phyloP scores from a whole-genome alignment of 2,888 invertebrate genomes.

The Sphaeridia pumilis region DNA sequence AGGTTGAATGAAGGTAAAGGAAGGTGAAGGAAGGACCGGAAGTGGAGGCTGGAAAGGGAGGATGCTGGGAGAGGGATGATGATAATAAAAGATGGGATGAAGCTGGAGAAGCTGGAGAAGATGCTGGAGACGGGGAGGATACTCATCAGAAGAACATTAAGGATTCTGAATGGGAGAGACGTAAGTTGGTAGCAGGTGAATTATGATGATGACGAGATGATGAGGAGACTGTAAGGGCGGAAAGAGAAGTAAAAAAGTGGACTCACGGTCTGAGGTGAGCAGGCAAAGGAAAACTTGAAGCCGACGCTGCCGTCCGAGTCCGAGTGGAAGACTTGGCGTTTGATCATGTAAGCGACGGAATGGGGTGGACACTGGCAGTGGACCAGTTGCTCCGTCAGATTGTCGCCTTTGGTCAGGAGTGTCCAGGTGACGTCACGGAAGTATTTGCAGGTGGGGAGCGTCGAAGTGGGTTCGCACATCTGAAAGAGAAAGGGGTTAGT shows the following conservation, averaged over 20 bases:
- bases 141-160: no score
- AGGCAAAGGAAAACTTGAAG: constrained; percentile 74
- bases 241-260: background rate
- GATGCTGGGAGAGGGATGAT: no score
- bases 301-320: constrained; percentile 52
- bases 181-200: no score
- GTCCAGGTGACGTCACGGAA: constrained; percentile 83
- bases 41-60: no score
- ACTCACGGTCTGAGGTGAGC: constrained; percentile 78
- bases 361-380: constrained; percentile 74
- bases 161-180: no score
- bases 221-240: background rate
- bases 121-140: no score
- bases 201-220: no score
- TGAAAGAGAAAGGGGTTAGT: no score
- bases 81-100: no score
- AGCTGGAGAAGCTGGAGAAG: no score
- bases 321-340: constrained; percentile 59
- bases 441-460: constrained; percentile 61
- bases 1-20: no score
- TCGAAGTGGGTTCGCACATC: constrained; percentile 68
- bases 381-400: constrained; percentile 70
- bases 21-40: no score
- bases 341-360: constrained; percentile 70
- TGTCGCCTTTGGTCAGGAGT: constrained; percentile 54